Evolutionary conservation across 1,140 invertebrate species (phyloP).

Genomic region (Diplogasteroides magnus): DNA sequence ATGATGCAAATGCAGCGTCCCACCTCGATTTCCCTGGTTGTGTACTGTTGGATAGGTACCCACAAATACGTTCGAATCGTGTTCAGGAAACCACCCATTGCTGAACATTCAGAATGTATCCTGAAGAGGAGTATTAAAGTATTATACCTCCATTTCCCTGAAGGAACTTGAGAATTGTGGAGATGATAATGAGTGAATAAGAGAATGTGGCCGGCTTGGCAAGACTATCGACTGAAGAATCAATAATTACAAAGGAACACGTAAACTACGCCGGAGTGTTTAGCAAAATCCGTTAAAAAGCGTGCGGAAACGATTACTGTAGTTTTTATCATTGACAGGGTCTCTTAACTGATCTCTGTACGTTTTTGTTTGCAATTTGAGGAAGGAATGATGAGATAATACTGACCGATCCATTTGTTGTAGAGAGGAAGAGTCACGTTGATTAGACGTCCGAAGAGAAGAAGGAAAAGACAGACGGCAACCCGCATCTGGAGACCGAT

Average conservation of each 20-base stretch:
- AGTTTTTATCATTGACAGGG: background rate
- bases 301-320: background rate
- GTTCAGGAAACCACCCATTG: conserved; percentile 71
- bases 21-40: conserved; percentile 81
- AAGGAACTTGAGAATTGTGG: conserved; percentile 79
- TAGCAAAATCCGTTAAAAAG: background rate
- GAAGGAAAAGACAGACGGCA: conserved; percentile 72
- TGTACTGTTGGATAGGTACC: conserved; percentile 91
- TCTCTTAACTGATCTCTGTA: too few relatives aligned
- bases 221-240: conserved; percentile 42
- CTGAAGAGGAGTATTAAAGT: conserved; percentile 6
- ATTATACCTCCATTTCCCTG: conserved; percentile 70
- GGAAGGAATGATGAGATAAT: conserved; percentile 32
- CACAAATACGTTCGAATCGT: conserved; percentile 83
- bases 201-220: conserved; percentile 61
- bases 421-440: conserved; percentile 90
- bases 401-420: conserved; percentile 74
- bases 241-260: too few relatives aligned
- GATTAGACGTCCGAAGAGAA: conserved; percentile 73
- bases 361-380: too few relatives aligned
- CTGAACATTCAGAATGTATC: background rate
- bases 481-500: conserved; percentile 71
- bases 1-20: too few relatives aligned
- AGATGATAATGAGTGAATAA: conserved; percentile 82
- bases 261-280: too few relatives aligned